phyloP scores from a whole-genome alignment of 2,113 vertebrate genomes.

The Loxodonta africana region DNA sequence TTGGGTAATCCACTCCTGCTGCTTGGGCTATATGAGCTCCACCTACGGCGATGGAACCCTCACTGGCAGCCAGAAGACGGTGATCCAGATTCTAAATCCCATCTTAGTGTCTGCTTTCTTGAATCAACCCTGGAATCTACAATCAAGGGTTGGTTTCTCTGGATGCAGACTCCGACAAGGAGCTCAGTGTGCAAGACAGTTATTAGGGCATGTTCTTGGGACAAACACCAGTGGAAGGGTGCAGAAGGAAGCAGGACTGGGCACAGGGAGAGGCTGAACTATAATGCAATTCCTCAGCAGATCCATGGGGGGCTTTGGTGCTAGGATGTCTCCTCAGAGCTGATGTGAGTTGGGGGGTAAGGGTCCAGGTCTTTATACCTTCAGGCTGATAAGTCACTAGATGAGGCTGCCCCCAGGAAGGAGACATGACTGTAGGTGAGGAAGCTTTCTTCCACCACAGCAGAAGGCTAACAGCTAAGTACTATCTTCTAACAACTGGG shows the following conservation, averaged over 20 bases:
- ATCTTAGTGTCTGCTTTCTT: background rate
- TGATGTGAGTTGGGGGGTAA: fast-evolving
- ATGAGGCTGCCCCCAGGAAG: background rate
- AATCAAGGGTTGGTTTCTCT: background rate
- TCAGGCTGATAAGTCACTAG: background rate
- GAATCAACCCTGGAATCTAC: background rate
- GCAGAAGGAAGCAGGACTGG: background rate
- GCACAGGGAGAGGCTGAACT: background rate
- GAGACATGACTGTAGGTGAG: background rate
- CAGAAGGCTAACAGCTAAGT: background rate
- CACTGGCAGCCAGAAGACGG: background rate
- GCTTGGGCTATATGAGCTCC: too few relatives aligned
- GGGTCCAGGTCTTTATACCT: background rate
- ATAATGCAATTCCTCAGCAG: background rate
- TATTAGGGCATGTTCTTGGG: background rate
- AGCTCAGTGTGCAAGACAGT: background rate
- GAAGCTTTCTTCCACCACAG: background rate
- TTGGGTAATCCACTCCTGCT: too few relatives aligned
- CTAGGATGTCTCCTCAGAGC: too few relatives aligned
- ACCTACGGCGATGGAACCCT: background rate
- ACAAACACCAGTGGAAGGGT: background rate
- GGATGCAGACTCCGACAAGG: background rate
- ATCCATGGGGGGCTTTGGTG: background rate
- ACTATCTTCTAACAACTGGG: background rate
- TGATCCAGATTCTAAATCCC: background rate